Percentiles rank a stretch among this genome's conserved stretches.
phyloP scores from a whole-genome alignment of 2,888 invertebrate species.

The Drosophila macrospina region DNA sequence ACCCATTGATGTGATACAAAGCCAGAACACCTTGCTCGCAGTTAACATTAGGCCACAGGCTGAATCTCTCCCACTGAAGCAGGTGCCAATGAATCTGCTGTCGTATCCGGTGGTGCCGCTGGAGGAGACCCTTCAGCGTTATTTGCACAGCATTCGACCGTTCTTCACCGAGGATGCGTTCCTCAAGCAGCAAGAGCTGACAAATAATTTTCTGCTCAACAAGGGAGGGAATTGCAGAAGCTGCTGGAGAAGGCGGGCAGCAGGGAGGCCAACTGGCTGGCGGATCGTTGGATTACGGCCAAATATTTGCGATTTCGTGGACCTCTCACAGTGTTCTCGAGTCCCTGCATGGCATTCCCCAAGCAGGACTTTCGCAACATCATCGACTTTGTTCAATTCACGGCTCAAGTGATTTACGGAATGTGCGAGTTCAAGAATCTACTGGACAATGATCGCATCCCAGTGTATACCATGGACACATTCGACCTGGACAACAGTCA shows the following conservation, averaged over 20 bases:
- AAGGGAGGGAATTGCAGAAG: conserved; percentile 86
- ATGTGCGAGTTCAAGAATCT: conserved; percentile 79
- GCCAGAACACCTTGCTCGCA: neutral
- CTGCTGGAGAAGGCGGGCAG: conserved; percentile 89
- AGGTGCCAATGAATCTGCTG: conserved; percentile 10
- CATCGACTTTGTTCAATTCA: conserved; percentile 88
- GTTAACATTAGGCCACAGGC: neutral
- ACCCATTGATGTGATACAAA: neutral
- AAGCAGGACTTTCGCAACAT: conserved; percentile 87
- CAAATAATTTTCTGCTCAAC: conserved; percentile 82
- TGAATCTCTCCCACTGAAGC: neutral
- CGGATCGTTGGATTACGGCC: conserved; percentile 94
- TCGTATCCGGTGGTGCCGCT: conserved; percentile 92
- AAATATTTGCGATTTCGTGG: conserved; percentile 94
- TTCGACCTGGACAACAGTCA: conserved; percentile 95
- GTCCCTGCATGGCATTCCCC: conserved; percentile 94
- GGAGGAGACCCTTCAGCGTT: conserved; percentile 91
- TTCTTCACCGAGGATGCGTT: conserved; percentile 90
- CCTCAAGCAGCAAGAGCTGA: conserved; percentile 88
- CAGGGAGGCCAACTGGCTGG: conserved; percentile 92
- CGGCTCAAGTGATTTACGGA: conserved; percentile 88
- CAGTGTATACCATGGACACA: conserved; percentile 91
- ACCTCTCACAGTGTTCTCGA: conserved; percentile 94
- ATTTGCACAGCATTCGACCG: conserved; percentile 91
- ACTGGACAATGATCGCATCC: conserved; percentile 86